Evolutionary conservation across 2,888 invertebrate species (phyloP).

Genomic region (Cepaea hortensis): DNA sequence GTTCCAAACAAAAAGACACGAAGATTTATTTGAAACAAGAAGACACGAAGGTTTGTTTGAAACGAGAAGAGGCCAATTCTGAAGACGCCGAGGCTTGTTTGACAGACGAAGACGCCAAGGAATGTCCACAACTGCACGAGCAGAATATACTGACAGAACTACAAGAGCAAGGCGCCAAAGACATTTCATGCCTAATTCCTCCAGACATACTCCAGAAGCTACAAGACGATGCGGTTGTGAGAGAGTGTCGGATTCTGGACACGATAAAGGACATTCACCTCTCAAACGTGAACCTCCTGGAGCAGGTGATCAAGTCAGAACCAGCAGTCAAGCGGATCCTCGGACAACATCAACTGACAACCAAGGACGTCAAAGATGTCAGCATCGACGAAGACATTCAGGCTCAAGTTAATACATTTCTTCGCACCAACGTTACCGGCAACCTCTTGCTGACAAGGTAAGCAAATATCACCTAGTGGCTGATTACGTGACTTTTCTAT

Average conservation of each 20-base stretch:
- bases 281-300: neutral
- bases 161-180: neutral
- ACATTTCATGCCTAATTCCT: neutral
- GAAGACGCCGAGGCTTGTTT: neutral
- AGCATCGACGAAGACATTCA: conserved; percentile 65
- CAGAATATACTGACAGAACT: neutral
- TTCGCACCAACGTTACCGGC: conserved; percentile 51
- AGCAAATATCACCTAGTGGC: neutral
- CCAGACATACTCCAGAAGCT: neutral
- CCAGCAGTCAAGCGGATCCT: conserved; percentile 48
- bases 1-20: too few relatives aligned
- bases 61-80: too few relatives aligned
- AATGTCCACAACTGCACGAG: neutral
- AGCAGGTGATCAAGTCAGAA: conserved; percentile 35
- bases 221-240: neutral
- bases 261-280: neutral
- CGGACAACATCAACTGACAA: conserved; percentile 58
- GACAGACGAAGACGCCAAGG: neutral
- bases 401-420: conserved; percentile 60
- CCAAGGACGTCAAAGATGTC: conserved; percentile 56
- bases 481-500: neutral
- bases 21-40: too few relatives aligned
- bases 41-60: too few relatives aligned
- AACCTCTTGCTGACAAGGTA: conserved; percentile 46
- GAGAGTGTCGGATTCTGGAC: neutral